Conservation (phyloP, 92 coral and sea anemone genomes). For the Parazoanthus swiftii region DNA sequence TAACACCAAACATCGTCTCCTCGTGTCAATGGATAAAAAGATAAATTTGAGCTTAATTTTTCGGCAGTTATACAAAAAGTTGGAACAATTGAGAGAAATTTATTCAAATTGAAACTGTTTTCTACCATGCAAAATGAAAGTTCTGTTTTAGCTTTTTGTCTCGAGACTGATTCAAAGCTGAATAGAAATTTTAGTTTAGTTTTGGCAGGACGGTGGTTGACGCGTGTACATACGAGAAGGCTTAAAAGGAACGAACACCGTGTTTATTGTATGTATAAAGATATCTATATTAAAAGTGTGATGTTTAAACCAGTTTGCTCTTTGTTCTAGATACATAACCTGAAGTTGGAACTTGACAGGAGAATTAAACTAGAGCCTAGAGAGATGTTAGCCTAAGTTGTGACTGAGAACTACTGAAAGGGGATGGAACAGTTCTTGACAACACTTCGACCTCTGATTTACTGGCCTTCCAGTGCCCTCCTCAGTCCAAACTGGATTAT, state of each 20-base stretch:
- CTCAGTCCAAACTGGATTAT: constrained; percentile 12
- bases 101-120: background rate
- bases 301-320: constrained; percentile 43
- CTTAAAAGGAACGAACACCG: background rate
- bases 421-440: constrained; percentile 16
- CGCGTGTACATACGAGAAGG: background rate
- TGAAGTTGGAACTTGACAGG: constrained; percentile 45
- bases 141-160: background rate
- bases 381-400: constrained; percentile 48
- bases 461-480: constrained; percentile 27
- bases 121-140: background rate
- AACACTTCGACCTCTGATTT: constrained; percentile 29
- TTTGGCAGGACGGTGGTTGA: background rate
- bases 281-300: constrained; percentile 41
- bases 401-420: background rate
- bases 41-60: background rate
- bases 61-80: background rate
- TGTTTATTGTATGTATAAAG: constrained; percentile 14
- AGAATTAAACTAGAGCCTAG: constrained; percentile 49
- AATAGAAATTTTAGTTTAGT: background rate
- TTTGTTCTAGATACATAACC: constrained; percentile 47
- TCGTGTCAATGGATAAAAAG: background rate
- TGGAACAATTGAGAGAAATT: background rate
- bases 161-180: background rate
- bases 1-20: background rate